phyloP scores from a whole-genome alignment of 2,888 invertebrate species.

The Drosophila cracens region DNA sequence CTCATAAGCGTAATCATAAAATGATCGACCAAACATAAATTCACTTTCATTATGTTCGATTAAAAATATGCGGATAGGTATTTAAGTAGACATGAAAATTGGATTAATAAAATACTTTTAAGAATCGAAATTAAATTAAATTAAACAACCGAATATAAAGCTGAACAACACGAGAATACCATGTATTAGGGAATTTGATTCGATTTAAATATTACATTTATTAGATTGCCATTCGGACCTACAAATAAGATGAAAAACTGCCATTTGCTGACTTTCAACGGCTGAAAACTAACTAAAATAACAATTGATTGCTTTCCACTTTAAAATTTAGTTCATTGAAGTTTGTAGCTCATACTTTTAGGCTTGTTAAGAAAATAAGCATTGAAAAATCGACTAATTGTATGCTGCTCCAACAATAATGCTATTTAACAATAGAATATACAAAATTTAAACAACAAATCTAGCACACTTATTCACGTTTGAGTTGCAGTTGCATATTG shows the following conservation, averaged over 20 bases:
- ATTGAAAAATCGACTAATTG: neutral
- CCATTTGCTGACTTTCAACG: neutral
- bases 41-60: neutral
- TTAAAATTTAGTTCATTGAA: neutral
- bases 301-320: neutral
- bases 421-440: neutral
- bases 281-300: neutral
- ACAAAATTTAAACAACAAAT: neutral
- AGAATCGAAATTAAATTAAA: neutral
- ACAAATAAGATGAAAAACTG: slow-evolving; percentile 10
- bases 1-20: neutral
- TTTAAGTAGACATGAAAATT: neutral
- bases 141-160: slow-evolving; percentile 24
- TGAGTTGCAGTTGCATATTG: neutral
- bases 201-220: slow-evolving; percentile 43
- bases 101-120: neutral
- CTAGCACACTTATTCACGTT: neutral
- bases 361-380: neutral
- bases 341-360: slow-evolving; percentile 3
- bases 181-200: slow-evolving; percentile 38
- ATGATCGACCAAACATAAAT: neutral
- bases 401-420: slow-evolving; percentile 4
- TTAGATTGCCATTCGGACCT: slow-evolving; percentile 11
- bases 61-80: neutral
- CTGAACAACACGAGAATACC: slow-evolving; percentile 53